These are phyloP conservation scores for Mola mola DNA, from an alignment of 2,113 vertebrate species.

Conservation along the genomic window DNA sequence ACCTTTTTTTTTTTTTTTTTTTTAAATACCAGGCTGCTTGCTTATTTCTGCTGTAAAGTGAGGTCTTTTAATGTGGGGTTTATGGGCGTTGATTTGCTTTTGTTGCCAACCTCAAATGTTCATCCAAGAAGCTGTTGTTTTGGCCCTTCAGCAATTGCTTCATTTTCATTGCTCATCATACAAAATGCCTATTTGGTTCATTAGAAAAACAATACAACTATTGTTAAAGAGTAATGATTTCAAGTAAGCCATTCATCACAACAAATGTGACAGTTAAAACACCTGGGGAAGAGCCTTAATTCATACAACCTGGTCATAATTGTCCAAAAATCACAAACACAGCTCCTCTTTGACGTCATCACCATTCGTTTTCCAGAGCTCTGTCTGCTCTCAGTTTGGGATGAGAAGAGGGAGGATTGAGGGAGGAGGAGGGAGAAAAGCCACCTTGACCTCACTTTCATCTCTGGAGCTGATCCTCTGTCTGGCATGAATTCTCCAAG, in stretches of 20 bases:
- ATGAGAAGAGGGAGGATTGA: constrained; percentile 26
- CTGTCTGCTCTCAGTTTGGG: constrained; percentile 21
- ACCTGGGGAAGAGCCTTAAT: constrained; percentile 8
- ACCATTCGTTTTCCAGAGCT: constrained; percentile 18
- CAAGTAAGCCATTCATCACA: background rate
- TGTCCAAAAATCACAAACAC: constrained; percentile 1
- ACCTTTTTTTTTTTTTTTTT: too few species aligned
- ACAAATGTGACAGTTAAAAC: background rate
- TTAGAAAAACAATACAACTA: too few species aligned
- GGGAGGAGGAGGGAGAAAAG: constrained; percentile 28
- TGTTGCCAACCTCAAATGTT: too few species aligned
- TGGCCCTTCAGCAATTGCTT: too few species aligned
- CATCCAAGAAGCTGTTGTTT: too few species aligned
- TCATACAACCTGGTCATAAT: constrained; percentile 10
- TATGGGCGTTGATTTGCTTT: too few species aligned
- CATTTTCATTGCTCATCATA: too few species aligned
- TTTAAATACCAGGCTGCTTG: too few species aligned
- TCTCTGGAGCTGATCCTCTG: constrained; percentile 74
- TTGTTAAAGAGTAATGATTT: background rate
- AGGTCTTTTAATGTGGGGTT: too few species aligned
- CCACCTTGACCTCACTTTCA: constrained; percentile 76
- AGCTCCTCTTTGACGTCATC: background rate
- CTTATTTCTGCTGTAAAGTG: too few species aligned
- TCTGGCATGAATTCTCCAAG: constrained; percentile 65
- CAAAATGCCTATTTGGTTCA: too few species aligned